Evolutionary conservation across 2,797 vertebrate species (phyloP).

Genomic region (Cryptoblepharus egeriae): DNA sequence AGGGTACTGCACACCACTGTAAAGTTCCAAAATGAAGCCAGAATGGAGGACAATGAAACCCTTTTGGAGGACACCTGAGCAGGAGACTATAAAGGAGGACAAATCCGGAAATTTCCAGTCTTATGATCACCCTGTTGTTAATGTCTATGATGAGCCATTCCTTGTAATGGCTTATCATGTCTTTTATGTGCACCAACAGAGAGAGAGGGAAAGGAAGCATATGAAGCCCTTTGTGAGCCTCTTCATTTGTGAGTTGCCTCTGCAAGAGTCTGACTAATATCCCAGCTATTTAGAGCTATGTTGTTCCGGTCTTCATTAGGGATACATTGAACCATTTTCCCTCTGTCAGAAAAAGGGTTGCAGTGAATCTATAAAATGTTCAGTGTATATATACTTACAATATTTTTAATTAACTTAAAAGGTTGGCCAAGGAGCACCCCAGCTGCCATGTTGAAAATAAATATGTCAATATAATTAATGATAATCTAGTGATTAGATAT

Average conservation of each 20-base stretch:
- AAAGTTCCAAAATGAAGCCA: too few species aligned
- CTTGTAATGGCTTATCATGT: too few species aligned
- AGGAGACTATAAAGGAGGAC: too few species aligned
- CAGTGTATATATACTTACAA: conserved; percentile 22
- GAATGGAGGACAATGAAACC: too few species aligned
- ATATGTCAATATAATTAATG: conserved; percentile 12
- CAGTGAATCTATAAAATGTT: conserved; percentile 29
- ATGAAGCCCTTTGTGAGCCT: not conserved
- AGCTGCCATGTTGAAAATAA: not conserved
- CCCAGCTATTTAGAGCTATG: not conserved
- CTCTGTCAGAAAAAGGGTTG: conserved; percentile 2
- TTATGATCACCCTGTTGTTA: too few species aligned
- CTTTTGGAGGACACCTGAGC: too few species aligned
- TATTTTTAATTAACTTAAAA: conserved; percentile 19
- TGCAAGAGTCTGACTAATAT: not conserved
- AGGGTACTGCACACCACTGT: too few species aligned
- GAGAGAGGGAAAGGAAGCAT: too few species aligned
- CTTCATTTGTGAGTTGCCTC: too few species aligned
- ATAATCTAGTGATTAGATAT: not conserved
- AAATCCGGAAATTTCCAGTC: too few species aligned
- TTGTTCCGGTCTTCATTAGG: not conserved
- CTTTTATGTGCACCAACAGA: not conserved
- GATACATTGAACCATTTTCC: not conserved
- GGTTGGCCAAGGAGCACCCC: conserved; percentile 21
- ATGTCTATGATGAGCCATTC: too few species aligned